phyloP scores from a whole-genome alignment of 2,888 invertebrate genomes.

The Pemphredon lugubris region DNA sequence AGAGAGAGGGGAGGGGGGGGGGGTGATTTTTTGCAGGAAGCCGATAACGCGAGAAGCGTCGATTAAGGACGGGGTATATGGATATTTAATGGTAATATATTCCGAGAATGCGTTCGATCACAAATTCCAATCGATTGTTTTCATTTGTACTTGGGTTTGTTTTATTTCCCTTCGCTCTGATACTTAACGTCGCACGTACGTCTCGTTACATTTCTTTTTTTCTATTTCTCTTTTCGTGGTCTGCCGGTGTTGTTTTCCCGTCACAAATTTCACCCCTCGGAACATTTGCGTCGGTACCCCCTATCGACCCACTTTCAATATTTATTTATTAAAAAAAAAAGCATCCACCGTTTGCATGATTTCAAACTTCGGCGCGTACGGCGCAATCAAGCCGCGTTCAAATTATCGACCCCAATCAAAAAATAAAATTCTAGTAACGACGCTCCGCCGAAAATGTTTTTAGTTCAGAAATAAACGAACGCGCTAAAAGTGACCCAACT shows the following conservation, averaged over 20 bases:
- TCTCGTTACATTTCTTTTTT: background rate
- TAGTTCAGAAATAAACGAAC: too few species aligned
- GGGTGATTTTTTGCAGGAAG: background rate
- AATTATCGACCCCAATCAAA: slow-evolving; percentile 16
- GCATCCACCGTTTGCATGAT: too few species aligned
- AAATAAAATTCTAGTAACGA: slow-evolving; percentile 8
- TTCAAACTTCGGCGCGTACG: too few species aligned
- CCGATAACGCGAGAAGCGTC: slow-evolving; percentile 11
- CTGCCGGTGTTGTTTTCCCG: background rate
- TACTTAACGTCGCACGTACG: background rate
- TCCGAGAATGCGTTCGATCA: background rate
- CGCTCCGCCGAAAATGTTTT: slow-evolving; percentile 26
- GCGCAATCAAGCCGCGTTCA: slow-evolving; percentile 32
- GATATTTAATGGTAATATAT: slow-evolving; percentile 12
- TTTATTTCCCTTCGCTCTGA: background rate
- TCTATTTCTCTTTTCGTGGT: background rate
- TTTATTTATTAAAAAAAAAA: background rate
- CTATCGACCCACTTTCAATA: too few species aligned
- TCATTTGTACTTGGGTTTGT: background rate
- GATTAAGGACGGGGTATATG: slow-evolving; percentile 10
- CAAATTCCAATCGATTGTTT: background rate
- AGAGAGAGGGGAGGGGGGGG: background rate
- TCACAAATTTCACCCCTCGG: background rate
- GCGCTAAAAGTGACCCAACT: slow-evolving; percentile 4
- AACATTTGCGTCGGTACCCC: too few species aligned